Conservation (phyloP, 2,888 invertebrate genomes). For the Brachyopa scutellaris region DNA sequence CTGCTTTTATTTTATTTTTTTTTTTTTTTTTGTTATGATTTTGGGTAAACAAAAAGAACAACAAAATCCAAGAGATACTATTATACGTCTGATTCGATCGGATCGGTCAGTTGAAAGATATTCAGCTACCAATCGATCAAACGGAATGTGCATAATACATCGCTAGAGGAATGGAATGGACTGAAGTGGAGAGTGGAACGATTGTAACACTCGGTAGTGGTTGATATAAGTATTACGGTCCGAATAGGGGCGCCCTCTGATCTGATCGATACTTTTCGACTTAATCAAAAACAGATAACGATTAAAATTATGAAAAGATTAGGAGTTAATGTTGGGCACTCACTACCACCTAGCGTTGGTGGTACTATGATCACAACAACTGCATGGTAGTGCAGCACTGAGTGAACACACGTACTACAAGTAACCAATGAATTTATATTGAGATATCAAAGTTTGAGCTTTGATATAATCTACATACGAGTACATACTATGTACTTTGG, state of each 20-base stretch:
- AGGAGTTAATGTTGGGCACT: neutral
- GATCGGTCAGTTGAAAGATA: constrained; percentile 30
- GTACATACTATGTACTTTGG: no score
- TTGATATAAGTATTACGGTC: neutral
- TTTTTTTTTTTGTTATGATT: neutral
- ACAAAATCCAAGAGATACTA: neutral
- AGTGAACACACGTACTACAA: neutral
- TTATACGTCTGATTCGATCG: constrained; percentile 15
- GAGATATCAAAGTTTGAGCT: constrained; percentile 13
- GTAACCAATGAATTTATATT: constrained; percentile 2
- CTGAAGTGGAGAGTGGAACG: constrained; percentile 21
- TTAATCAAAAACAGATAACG: constrained; percentile 13
- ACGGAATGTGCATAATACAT: constrained; percentile 15
- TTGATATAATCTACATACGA: no score
- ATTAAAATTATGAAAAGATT: neutral
- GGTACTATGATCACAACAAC: neutral
- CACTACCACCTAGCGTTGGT: no score
- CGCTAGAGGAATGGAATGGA: neutral
- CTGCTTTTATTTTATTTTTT: neutral
- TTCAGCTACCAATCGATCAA: constrained; percentile 37
- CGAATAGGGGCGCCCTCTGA: neutral
- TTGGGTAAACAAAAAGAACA: neutral
- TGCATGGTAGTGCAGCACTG: constrained; percentile 28
- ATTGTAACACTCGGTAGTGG: constrained; percentile 6
- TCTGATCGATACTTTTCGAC: constrained; percentile 12